These are phyloP conservation scores for Equus quagga DNA, from an alignment of 2,113 vertebrate species.

Conservation along the genomic window DNA sequence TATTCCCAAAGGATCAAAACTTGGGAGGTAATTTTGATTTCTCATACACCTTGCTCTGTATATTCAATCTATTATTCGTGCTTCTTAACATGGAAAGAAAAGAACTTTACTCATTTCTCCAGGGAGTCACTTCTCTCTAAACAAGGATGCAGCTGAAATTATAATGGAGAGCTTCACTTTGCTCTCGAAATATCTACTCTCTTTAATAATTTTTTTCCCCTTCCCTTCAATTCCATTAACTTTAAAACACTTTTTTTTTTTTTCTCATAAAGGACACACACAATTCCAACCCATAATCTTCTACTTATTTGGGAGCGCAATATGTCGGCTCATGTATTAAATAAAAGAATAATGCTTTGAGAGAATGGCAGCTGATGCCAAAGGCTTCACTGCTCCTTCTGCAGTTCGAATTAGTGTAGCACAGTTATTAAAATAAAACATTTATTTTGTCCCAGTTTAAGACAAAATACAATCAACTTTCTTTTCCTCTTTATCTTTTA, in stretches of 20 bases:
- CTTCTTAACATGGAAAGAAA: neutral
- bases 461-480: conserved; percentile 1
- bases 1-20: neutral
- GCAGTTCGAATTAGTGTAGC: neutral
- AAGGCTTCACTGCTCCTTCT: neutral
- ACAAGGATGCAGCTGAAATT: neutral
- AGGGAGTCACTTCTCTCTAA: neutral
- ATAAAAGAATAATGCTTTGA: conserved; percentile 4
- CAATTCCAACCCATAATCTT: neutral
- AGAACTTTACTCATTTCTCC: neutral
- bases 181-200: neutral
- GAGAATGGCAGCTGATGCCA: neutral
- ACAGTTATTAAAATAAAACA: neutral
- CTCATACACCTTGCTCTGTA: neutral
- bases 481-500: conserved; percentile 37
- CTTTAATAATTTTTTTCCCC: neutral
- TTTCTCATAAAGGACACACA: neutral
- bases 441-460: neutral
- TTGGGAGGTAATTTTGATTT: neutral
- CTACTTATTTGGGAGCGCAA: conserved; percentile 19
- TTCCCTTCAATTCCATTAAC: neutral
- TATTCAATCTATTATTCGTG: neutral
- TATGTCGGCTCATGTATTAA: neutral
- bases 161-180: neutral
- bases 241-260: neutral